Percentiles rank a stretch among this genome's conserved stretches.
Conservation (phyloP, 2,888 invertebrate species). For the Agrotis segetum region DNA sequence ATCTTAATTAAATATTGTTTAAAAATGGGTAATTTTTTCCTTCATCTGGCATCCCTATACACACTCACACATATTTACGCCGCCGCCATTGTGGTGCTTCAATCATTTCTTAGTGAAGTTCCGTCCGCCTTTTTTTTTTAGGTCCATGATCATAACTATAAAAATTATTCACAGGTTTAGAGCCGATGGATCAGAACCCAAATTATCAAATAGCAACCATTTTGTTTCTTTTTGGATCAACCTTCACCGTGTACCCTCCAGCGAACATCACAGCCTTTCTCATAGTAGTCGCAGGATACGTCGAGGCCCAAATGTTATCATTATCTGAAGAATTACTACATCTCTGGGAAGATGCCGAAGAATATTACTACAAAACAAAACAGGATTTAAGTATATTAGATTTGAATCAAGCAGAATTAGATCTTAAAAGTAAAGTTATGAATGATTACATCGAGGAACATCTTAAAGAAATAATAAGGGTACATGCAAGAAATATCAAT, state of each 20-base stretch:
- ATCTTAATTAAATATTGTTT: no score
- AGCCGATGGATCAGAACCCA: constrained; percentile 76
- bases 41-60: no score
- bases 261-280: constrained; percentile 74
- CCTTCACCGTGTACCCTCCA: constrained; percentile 70
- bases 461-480: constrained; percentile 46
- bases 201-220: constrained; percentile 75
- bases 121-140: no score
- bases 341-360: constrained; percentile 74
- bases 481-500: constrained; percentile 62
- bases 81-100: no score
- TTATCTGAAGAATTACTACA: constrained; percentile 74
- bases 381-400: constrained; percentile 38
- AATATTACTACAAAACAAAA: constrained; percentile 58
- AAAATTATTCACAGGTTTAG: constrained; percentile 74
- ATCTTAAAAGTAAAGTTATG: constrained; percentile 28
- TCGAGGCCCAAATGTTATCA: constrained; percentile 78
- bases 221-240: constrained; percentile 56
- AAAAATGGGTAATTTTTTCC: no score
- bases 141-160: no score
- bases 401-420: background rate
- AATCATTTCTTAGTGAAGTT: no score
- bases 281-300: constrained; percentile 75
- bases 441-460: constrained; percentile 45
- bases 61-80: no score